Conservation (phyloP, 2,888 invertebrate species). For the Megaustenia siamemsis region DNA sequence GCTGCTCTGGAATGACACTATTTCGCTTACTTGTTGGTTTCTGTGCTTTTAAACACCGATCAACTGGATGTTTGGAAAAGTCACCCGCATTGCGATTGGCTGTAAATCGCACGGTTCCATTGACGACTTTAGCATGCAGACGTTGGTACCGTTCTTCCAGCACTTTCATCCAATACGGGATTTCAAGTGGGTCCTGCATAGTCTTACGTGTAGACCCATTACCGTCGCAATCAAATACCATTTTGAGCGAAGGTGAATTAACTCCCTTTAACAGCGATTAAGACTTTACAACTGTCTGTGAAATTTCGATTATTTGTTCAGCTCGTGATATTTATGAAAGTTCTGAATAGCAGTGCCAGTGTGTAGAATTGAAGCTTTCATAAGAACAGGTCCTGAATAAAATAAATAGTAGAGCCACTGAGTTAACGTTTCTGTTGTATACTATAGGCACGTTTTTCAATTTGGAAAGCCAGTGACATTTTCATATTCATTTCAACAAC, state of each 20-base stretch:
- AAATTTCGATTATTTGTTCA: background rate
- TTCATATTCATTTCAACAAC: too few species aligned
- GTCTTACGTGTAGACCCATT: background rate
- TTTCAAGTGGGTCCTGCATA: background rate
- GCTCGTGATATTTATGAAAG: background rate
- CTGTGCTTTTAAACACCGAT: background rate
- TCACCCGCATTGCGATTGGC: background rate
- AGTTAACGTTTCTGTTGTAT: background rate
- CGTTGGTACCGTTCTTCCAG: constrained; percentile 71
- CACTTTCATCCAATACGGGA: constrained; percentile 72
- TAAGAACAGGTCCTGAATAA: background rate
- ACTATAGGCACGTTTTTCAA: background rate
- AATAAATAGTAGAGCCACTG: background rate
- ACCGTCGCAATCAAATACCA: constrained; percentile 22
- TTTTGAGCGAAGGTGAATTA: background rate
- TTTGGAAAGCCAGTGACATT: background rate
- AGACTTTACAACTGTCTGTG: background rate
- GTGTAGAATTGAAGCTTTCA: background rate
- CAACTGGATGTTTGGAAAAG: background rate
- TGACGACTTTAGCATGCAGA: constrained; percentile 70
- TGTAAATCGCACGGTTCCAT: constrained; percentile 48
- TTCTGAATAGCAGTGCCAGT: background rate
- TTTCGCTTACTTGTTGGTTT: background rate
- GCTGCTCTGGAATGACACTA: background rate
- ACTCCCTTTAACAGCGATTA: background rate